Evolutionary conservation across 23 tunicate species (phyloP).

Genomic region (Halocynthia roretzi): DNA sequence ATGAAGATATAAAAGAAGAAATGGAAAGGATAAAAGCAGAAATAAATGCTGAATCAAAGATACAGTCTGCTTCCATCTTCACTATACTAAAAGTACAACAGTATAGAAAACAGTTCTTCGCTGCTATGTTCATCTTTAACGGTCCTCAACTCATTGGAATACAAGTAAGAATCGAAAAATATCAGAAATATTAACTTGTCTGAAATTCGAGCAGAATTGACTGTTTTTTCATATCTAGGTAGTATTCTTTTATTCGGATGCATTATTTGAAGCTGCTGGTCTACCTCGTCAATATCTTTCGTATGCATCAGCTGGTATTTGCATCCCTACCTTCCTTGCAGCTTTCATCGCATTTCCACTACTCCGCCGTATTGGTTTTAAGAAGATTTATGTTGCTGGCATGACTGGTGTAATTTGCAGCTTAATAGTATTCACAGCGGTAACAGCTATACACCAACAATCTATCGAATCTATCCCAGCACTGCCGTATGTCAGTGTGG

Average conservation of each 20-base stretch:
- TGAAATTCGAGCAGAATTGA: background rate
- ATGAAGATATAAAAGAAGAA: background rate
- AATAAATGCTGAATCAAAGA: background rate
- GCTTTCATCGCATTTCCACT: background rate
- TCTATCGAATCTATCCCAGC: background rate
- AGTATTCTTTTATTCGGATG: background rate
- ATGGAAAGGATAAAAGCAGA: background rate
- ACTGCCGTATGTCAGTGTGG: constrained; percentile 10
- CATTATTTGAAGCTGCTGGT: background rate
- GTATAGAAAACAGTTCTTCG: background rate
- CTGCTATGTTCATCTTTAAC: background rate
- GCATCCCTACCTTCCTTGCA: background rate
- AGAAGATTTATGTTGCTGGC: background rate
- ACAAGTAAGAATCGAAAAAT: background rate
- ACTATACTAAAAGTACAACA: background rate
- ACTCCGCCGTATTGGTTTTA: background rate
- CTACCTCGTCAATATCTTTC: background rate
- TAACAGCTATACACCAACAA: too few species aligned
- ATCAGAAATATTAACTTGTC: background rate
- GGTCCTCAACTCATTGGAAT: background rate
- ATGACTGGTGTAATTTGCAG: background rate
- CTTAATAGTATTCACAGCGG: background rate
- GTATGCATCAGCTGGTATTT: background rate
- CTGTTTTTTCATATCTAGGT: background rate
- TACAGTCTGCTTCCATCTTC: background rate